phyloP scores from a whole-genome alignment of 2,113 vertebrate species.

The Phylloscopus whistleri region DNA sequence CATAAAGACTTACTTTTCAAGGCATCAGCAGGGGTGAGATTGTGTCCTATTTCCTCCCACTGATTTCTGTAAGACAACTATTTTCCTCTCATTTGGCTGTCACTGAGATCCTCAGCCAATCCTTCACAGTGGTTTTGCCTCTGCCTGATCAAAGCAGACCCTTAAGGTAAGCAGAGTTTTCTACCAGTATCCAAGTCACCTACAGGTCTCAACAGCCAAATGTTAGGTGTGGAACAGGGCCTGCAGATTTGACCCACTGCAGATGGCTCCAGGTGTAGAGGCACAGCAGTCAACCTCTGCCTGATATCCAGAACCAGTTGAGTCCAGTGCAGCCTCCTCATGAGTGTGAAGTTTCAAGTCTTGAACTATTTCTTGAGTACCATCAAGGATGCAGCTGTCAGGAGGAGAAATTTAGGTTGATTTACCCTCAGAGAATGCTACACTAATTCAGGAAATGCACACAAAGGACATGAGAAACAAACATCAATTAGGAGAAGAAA shows the following conservation, averaged over 20 bases:
- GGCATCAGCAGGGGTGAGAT: background rate
- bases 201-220: background rate
- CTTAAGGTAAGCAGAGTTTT: background rate
- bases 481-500: constrained; percentile 42
- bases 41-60: background rate
- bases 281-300: fast-evolving
- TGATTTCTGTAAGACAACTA: background rate
- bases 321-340: background rate
- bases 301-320: background rate
- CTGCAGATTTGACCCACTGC: background rate
- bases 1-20: background rate
- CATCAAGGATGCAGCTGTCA: constrained; percentile 20
- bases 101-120: background rate
- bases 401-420: constrained; percentile 22
- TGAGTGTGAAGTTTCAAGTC: background rate
- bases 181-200: background rate
- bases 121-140: background rate
- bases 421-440: background rate
- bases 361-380: background rate
- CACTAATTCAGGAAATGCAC: constrained; percentile 48
- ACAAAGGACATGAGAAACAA: constrained; percentile 39
- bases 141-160: background rate
- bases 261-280: too few species aligned
- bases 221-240: background rate
- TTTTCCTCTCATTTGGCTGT: background rate